phyloP scores from a whole-genome alignment of 2,797 vertebrate species.

The Myotis myotis region DNA sequence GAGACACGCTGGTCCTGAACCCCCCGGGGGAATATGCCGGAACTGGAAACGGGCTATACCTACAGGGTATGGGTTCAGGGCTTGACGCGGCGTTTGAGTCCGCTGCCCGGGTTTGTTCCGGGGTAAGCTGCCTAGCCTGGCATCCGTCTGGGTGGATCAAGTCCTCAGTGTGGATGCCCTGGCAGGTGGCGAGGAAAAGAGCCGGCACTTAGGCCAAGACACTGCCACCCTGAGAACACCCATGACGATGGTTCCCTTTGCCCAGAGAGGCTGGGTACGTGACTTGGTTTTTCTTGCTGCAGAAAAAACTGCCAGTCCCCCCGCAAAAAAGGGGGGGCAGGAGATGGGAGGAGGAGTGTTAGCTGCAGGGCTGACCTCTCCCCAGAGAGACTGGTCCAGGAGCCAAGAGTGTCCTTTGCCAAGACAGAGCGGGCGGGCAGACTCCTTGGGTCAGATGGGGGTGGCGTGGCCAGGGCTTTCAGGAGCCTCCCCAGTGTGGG shows the following conservation, averaged over 20 bases:
- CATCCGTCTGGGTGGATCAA: conserved; percentile 26
- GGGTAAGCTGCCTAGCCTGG: conserved; percentile 44
- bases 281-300: conserved; percentile 27
- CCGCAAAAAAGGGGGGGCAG: background rate
- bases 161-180: conserved; percentile 12
- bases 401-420: conserved; percentile 35
- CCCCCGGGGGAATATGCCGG: background rate
- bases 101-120: background rate
- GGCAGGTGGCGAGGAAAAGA: conserved; percentile 31
- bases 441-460: background rate
- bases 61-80: background rate
- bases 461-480: background rate
- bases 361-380: background rate
- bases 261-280: background rate
- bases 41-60: background rate
- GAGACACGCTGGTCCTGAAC: background rate
- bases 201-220: background rate
- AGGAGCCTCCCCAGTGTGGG: background rate
- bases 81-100: background rate
- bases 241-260: background rate
- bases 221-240: background rate
- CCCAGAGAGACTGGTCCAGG: background rate
- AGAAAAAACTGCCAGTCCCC: background rate
- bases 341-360: background rate
- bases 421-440: background rate